Base-by-base conservation (phyloP, 1,140 invertebrate genomes). In the Lucilia sericata region DNA sequence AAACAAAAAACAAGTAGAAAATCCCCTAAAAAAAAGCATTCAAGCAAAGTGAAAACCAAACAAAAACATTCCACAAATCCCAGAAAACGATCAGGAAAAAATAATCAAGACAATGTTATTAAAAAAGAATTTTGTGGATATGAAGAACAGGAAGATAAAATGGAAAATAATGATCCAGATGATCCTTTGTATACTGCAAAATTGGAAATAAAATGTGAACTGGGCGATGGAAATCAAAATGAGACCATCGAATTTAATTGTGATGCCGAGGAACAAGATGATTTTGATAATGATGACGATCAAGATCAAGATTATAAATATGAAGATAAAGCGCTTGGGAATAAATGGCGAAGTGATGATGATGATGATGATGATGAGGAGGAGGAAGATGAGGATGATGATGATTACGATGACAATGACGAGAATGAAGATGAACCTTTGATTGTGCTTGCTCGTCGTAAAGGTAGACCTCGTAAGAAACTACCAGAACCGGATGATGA, bases 171-270 rank as follows among this genome's bases (percentile, higher is more conserved):
- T 75, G 36, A 74, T 74, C 74, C 74, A 2, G 25, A 25, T 74
- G 42, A 78, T 47, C 75, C 75, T 4, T 21, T 70, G 0, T 21
- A 21, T 70, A 65, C 60, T 5, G n/a, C 78, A 17, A 17, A 76
- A 51, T 13, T 81, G 25, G 13, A 51, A 7, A 47, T 83, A 34
- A 84, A 84, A 80, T 65, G 7, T 36, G 83, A 84, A 82, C 5
- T 81, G 9, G 9, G 49, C 14, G 12, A 75, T 36, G 14, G 13
- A 12, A 55, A 55, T 12, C 51, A 55, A n/a, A 55, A 55, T 17
- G 4, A 12, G 0, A 55, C 0, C 51, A 17, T 55, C 17, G 51
- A 55, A 55, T 13, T 12, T 1, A 12, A 55, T 55, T 42, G 65
- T 19, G 49, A 83, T 25, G 36, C 30, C 8, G 81, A 47, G 10